Evolutionary conservation across 2,113 vertebrate genomes (phyloP).

Genomic region (Ceuthmochares aereus): DNA sequence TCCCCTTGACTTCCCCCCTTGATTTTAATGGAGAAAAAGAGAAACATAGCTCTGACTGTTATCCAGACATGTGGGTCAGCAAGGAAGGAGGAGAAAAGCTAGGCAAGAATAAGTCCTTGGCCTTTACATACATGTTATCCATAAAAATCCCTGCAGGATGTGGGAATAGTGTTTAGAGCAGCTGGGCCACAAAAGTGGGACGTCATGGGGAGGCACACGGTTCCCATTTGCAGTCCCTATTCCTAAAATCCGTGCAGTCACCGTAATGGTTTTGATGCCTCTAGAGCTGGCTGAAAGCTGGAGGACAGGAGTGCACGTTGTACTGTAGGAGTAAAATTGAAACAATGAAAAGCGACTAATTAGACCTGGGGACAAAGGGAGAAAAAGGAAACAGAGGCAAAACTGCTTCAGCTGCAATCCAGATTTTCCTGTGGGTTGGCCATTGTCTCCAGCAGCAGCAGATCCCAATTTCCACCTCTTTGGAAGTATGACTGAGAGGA

Average conservation of each 20-base stretch:
- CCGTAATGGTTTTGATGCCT: background rate
- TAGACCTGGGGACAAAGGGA: background rate
- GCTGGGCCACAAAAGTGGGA: background rate
- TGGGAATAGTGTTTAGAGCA: background rate
- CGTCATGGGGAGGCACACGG: background rate
- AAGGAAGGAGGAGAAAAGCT: background rate
- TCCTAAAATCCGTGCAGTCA: background rate
- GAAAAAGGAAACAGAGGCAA: background rate
- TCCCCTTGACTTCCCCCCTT: background rate
- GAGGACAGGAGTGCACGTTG: fast-evolving
- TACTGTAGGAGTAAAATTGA: background rate
- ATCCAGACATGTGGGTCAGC: background rate
- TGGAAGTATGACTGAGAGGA: background rate
- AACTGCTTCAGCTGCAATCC: background rate
- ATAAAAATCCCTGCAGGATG: background rate
- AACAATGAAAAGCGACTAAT: background rate
- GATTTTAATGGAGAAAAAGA: background rate
- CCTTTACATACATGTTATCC: background rate
- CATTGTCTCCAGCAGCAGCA: background rate
- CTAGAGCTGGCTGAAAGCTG: background rate
- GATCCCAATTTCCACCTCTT: background rate
- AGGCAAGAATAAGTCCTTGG: background rate
- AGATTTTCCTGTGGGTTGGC: background rate
- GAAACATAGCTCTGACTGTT: background rate
- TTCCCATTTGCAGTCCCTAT: background rate